Conservation (phyloP, 1,140 invertebrate genomes). For the Hirudo medicinalis region DNA sequence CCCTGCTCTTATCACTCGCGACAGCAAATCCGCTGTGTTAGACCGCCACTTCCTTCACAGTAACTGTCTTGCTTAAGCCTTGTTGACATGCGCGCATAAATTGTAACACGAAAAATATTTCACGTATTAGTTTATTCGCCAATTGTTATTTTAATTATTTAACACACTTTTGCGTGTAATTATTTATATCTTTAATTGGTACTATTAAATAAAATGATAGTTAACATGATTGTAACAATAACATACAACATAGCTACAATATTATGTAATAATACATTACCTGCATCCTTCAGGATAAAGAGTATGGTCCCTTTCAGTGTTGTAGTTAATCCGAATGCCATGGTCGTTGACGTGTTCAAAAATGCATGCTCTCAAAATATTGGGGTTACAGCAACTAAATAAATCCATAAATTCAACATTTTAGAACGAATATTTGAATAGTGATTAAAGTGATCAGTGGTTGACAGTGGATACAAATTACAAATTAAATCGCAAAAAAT, state of each 20-base stretch:
- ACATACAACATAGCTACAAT: no score
- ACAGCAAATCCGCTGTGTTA: no score
- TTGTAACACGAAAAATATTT: no score
- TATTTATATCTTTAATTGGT: neutral
- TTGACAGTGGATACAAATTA: no score
- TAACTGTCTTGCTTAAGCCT: no score
- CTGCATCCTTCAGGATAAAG: neutral
- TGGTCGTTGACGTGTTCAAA: neutral
- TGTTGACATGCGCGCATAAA: no score
- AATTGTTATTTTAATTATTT: neutral
- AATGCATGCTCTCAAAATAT: neutral
- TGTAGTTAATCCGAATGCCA: neutral
- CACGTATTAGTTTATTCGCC: no score
- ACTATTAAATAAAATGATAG: neutral
- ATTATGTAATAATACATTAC: neutral
- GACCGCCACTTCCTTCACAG: no score
- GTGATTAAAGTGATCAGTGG: no score
- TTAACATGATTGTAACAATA: neutral
- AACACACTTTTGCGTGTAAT: neutral
- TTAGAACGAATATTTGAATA: no score
- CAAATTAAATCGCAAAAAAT: no score
- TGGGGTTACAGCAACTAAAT: neutral
- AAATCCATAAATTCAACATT: slow-evolving; percentile 3
- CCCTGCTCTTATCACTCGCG: no score
- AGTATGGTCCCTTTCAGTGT: neutral